These are phyloP conservation scores for Leucophora obtusa DNA, from an alignment of 2,888 invertebrate genomes.

Conservation along the genomic window DNA sequence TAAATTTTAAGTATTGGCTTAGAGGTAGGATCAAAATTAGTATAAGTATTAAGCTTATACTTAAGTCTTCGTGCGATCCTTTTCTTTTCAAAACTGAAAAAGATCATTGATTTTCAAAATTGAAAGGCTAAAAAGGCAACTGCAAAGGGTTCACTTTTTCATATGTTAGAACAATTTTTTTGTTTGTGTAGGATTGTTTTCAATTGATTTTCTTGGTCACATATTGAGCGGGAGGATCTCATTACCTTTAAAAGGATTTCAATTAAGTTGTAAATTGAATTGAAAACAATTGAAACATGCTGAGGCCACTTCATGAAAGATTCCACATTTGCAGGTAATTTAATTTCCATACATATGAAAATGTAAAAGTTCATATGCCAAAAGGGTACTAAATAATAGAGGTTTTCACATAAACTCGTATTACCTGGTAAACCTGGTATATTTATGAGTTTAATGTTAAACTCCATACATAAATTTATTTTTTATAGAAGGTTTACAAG, in stretches of 20 bases:
- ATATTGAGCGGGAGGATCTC: slow-evolving; percentile 67
- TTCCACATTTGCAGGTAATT: no score
- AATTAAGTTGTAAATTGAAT: slow-evolving; percentile 76
- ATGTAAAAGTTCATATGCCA: no score
- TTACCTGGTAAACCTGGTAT: no score
- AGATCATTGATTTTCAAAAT: slow-evolving; percentile 58
- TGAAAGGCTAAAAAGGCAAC: slow-evolving; percentile 63
- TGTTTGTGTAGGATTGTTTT: slow-evolving; percentile 4
- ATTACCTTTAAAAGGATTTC: slow-evolving; percentile 76
- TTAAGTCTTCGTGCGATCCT: slow-evolving; percentile 17
- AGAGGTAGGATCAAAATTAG: slow-evolving; percentile 41
- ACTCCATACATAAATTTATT: no score
- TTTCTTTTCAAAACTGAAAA: slow-evolving; percentile 42
- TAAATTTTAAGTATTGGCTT: slow-evolving; percentile 44
- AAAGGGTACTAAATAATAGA: no score
- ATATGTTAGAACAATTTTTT: not conserved
- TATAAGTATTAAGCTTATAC: not conserved
- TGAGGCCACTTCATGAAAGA: slow-evolving; percentile 44
- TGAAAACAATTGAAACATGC: slow-evolving; percentile 69
- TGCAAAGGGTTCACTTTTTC: slow-evolving; percentile 52
- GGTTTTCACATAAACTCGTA: no score
- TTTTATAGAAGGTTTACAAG: no score
- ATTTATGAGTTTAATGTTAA: no score
- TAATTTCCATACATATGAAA: no score
- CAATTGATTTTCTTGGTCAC: not conserved